Evolutionary conservation across 2,888 invertebrate species (phyloP).

Genomic region (Drosophila putrida): DNA sequence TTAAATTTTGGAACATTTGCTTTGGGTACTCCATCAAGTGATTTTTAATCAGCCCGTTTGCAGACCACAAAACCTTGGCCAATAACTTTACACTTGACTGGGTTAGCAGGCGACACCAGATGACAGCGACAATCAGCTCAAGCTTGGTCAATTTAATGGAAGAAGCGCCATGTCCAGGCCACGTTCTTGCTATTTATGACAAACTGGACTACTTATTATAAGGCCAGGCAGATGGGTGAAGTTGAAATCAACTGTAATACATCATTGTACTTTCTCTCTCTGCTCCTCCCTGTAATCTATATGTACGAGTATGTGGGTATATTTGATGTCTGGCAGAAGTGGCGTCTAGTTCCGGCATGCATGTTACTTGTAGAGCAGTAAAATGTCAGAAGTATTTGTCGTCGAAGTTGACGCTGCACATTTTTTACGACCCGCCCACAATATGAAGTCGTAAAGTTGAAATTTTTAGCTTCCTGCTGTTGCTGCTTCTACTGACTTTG

Average conservation of each 20-base stretch:
- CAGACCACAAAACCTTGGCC: conserved; percentile 71
- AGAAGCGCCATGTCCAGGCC: conserved; percentile 51
- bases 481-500: conserved; percentile 38
- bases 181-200: conserved; percentile 63
- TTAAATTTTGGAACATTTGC: neutral
- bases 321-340: conserved; percentile 64
- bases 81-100: conserved; percentile 66
- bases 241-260: conserved; percentile 43
- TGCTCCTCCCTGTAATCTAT: neutral
- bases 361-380: conserved; percentile 54
- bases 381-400: conserved; percentile 42
- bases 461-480: conserved; percentile 76
- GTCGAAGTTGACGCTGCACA: conserved; percentile 69
- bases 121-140: conserved; percentile 47
- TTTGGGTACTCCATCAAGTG: neutral
- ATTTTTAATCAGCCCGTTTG: conserved; percentile 65
- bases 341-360: conserved; percentile 65
- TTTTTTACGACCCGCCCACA: conserved; percentile 79
- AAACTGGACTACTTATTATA: conserved; percentile 71
- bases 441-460: conserved; percentile 81
- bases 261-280: conserved; percentile 39
- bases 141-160: conserved; percentile 54
- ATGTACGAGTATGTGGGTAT: conserved; percentile 3
- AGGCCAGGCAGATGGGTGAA: conserved; percentile 34
- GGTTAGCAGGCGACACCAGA: conserved; percentile 42